These are phyloP conservation scores for Epicauta chinensis DNA, from an alignment of 1,140 invertebrate genomes.

Conservation along the genomic window DNA sequence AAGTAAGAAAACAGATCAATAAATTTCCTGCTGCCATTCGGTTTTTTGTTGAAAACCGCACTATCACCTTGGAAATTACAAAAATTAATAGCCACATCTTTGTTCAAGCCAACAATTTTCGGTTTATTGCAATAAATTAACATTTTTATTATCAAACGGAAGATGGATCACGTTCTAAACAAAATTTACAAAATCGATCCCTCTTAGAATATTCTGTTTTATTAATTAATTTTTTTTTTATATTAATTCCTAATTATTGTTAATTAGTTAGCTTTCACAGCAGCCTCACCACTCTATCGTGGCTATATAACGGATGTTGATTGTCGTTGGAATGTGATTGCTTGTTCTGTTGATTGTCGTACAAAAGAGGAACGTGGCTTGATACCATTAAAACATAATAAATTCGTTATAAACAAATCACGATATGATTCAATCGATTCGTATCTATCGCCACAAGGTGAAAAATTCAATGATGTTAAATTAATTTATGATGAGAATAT, in stretches of 20 bases:
- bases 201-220: conserved; percentile 11
- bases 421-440: conserved; percentile 97
- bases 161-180: no score
- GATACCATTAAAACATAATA: conserved; percentile 63
- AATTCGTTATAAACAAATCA: conserved; percentile 90
- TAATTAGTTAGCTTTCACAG: conserved; percentile 83
- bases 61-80: no score
- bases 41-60: no score
- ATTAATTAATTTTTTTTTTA: conserved; percentile 34
- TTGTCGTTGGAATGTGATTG: conserved; percentile 95
- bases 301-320: conserved; percentile 93
- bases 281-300: conserved; percentile 90
- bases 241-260: conserved; percentile 37
- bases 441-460: conserved; percentile 84
- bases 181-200: no score
- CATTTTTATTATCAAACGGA: no score
- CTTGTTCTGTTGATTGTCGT: conserved; percentile 91
- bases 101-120: no score
- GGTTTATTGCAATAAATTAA: no score
- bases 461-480: conserved; percentile 87
- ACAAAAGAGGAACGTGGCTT: conserved; percentile 90
- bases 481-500: conserved; percentile 81
- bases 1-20: no score
- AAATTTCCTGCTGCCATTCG: no score
- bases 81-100: no score